These are phyloP conservation scores for Phragmatobia fuliginosa DNA, from an alignment of 2,888 invertebrate genomes.

Conservation along the genomic window DNA sequence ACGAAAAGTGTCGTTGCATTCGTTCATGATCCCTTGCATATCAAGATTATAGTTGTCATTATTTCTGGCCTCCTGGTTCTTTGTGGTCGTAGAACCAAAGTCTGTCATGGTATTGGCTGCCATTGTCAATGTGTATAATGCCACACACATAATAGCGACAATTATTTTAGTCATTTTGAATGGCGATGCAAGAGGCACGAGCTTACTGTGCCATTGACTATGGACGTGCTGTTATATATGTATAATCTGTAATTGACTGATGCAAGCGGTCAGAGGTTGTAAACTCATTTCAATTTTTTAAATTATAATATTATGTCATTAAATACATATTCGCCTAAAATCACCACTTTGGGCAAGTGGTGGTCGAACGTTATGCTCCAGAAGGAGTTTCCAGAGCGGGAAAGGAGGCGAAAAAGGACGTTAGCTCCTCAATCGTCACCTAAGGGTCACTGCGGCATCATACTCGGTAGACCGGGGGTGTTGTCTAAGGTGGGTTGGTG, in stretches of 20 bases:
- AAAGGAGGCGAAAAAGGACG: too few relatives aligned
- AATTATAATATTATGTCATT: too few relatives aligned
- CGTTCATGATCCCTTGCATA: constrained; percentile 69
- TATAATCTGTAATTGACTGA: not conserved
- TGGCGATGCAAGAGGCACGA: not conserved
- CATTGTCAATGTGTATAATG: constrained; percentile 27
- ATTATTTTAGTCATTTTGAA: constrained; percentile 37
- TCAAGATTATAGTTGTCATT: constrained; percentile 58
- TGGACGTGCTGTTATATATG: constrained; percentile 4
- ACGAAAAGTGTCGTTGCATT: constrained; percentile 85
- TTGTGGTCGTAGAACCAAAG: constrained; percentile 4
- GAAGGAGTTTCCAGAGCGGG: too few relatives aligned
- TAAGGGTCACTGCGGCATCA: too few relatives aligned
- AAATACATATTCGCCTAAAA: too few relatives aligned
- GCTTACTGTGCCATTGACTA: not conserved
- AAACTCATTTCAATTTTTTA: not conserved
- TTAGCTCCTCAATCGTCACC: too few relatives aligned
- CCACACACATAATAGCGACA: constrained; percentile 18
- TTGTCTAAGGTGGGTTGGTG: too few relatives aligned
- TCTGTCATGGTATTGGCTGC: constrained; percentile 24
- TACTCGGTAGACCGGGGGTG: too few relatives aligned
- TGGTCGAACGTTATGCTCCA: too few relatives aligned
- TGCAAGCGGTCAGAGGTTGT: not conserved
- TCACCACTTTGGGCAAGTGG: too few relatives aligned
- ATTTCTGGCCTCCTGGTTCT: constrained; percentile 32